Percentiles rank a stretch among this genome's conserved stretches.
phyloP scores from a whole-genome alignment of 1,140 invertebrate species.

The Acromyrmex charruanus region DNA sequence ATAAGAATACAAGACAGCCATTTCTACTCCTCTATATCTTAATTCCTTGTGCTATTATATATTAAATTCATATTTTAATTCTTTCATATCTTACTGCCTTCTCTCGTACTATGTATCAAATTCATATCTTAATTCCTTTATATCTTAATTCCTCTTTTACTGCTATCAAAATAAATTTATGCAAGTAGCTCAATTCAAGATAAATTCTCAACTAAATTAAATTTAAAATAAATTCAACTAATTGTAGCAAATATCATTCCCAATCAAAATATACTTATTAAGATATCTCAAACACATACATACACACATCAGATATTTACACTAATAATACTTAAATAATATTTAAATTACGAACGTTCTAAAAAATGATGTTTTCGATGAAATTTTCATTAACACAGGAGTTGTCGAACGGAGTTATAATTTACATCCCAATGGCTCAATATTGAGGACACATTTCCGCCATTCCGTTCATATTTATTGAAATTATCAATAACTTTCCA shows the following conservation, averaged over 20 bases:
- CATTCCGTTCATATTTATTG: slow-evolving; percentile 38
- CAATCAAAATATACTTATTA: not conserved
- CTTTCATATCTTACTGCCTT: no score
- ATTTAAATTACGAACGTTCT: not conserved
- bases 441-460: slow-evolving; percentile 40
- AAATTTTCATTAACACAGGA: slow-evolving; percentile 33
- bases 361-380: slow-evolving; percentile 20
- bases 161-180: not conserved
- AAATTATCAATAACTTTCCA: slow-evolving; percentile 54
- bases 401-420: slow-evolving; percentile 21
- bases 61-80: no score
- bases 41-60: no score
- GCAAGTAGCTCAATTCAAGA: not conserved
- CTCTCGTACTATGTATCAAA: not conserved
- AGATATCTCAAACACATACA: not conserved
- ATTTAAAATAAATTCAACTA: slow-evolving; percentile 1
- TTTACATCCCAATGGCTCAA: slow-evolving; percentile 32
- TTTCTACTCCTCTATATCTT: not conserved
- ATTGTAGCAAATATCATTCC: not conserved
- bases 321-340: slow-evolving; percentile 20
- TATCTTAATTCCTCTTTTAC: not conserved
- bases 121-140: no score
- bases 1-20: not conserved
- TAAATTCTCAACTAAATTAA: not conserved
- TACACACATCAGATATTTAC: not conserved